Percentiles rank a stretch among this genome's conserved stretches.
Conservation (phyloP, 1,140 invertebrate species). For the Drosophila parabipectinata region DNA sequence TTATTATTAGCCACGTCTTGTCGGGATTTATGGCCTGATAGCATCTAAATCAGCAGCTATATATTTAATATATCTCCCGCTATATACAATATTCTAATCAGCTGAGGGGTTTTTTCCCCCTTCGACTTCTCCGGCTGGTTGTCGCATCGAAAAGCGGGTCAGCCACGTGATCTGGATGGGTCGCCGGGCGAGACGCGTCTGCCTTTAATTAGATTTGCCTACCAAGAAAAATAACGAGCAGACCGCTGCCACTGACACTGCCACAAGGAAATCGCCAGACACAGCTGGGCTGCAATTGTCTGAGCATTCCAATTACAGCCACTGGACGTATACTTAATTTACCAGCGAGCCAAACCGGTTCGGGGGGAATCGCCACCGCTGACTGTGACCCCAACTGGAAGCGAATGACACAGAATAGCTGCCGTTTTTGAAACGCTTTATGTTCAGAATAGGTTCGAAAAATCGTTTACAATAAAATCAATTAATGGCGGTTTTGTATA, state of each 20-base stretch:
- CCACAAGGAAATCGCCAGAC: constrained; percentile 11
- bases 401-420: constrained; percentile 27
- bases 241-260: neutral
- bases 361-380: constrained; percentile 4
- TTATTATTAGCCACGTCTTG: constrained; percentile 31
- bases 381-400: constrained; percentile 11
- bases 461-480: constrained; percentile 66
- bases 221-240: constrained; percentile 3
- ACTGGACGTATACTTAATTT: constrained; percentile 65
- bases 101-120: neutral
- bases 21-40: constrained; percentile 38
- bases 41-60: constrained; percentile 42
- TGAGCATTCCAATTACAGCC: constrained; percentile 45
- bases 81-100: constrained; percentile 41
- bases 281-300: constrained; percentile 22
- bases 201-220: constrained; percentile 57
- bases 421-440: constrained; percentile 64
- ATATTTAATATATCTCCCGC: constrained; percentile 51
- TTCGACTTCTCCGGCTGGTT: constrained; percentile 12
- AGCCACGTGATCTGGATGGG: constrained; percentile 60
- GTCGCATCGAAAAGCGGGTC: constrained; percentile 7
- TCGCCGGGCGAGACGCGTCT: constrained; percentile 31
- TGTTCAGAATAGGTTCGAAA: constrained; percentile 55
- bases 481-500: constrained; percentile 71
- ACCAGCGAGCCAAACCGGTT: constrained; percentile 56